Base-by-base conservation (phyloP, 2,888 invertebrate species). In the Dryobota labecula region DNA sequence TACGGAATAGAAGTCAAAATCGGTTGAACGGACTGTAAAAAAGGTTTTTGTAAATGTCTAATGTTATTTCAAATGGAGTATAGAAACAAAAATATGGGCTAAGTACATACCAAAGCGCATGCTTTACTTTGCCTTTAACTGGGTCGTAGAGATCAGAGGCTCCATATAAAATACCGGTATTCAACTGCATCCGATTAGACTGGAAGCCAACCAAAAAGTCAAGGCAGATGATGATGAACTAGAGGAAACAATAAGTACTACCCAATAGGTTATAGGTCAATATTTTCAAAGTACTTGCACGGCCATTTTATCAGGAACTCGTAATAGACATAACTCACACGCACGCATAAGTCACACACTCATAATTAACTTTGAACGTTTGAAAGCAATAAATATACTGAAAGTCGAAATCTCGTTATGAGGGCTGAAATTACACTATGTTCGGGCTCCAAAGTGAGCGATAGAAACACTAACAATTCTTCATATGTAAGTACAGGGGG, bases 381-480 rank as follows among this genome's bases (percentile, higher is more conserved):
- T 72, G 66, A 73, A 73, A 73, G 70, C 71, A 71, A 82, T 84
- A 84, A 84, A 84, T 84, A 74, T 70, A 18, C 67, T 70, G 70
- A 75, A 78, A 80, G 73, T 80, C 70, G 51, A 77, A 84, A 82
- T 82, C 63, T 67, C 68, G 78, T 80, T 78, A 80, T 77, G 71
- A 63, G 61, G 27, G 49, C 62, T 70, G 67, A 60, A 78, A 78
- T 71, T 76, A 78, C 76, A 73, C 69, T 76, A 67, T 33, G 53
- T 69, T 74, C 38, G 67, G 30, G 82, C 75, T 49, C 41, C 20
- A 11, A 65, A 76, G n/a, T 56, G 11, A 58, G 66, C 73, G 67
- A 30, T 51, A 45, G 13, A 43, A 13, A 15, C 9, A 18, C 8
- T 57, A 72, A 67, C 11, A 66, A 47, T 47, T 36, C 3, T 4